phyloP scores from a whole-genome alignment of 2,888 invertebrate species.

The Encarsia formosa region DNA sequence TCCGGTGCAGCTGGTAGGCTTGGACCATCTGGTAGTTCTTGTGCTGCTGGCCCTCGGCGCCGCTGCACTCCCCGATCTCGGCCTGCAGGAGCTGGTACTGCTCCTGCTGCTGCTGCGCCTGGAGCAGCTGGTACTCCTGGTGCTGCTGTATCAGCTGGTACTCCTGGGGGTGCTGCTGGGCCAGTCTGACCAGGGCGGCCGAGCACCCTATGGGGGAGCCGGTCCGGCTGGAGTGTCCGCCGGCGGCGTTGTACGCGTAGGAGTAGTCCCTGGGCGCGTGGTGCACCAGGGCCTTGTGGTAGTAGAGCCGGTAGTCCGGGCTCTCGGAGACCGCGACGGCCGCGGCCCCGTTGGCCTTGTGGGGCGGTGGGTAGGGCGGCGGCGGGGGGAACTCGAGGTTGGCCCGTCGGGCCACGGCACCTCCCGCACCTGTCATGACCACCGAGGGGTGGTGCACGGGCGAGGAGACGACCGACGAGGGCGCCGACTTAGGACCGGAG shows the following conservation, averaged over 20 bases:
- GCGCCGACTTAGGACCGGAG: not conserved
- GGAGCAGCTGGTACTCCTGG: slow-evolving; percentile 11
- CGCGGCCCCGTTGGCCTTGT: slow-evolving; percentile 36
- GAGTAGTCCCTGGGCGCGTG: slow-evolving; percentile 62
- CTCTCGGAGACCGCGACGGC: slow-evolving; percentile 36
- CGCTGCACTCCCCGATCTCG: not conserved
- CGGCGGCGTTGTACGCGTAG: slow-evolving; percentile 69
- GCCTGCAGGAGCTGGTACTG: slow-evolving; percentile 23
- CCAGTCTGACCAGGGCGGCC: slow-evolving; percentile 10
- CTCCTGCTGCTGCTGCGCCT: slow-evolving; percentile 20
- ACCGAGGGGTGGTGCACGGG: slow-evolving; percentile 6
- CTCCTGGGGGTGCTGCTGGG: slow-evolving; percentile 37
- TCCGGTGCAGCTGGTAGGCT: slow-evolving; percentile 41
- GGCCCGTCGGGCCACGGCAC: slow-evolving; percentile 41
- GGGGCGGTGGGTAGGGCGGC: slow-evolving; percentile 65
- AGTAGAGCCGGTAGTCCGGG: slow-evolving; percentile 49
- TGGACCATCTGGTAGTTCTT: slow-evolving; percentile 1
- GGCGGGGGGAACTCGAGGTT: slow-evolving; percentile 72
- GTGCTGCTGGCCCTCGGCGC: not conserved
- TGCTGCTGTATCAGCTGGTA: slow-evolving; percentile 16
- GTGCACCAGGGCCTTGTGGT: slow-evolving; percentile 12
- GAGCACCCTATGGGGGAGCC: not conserved
- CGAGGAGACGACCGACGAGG: not conserved
- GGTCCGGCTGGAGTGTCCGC: not conserved
- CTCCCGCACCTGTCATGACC: slow-evolving; percentile 27